Conservation (phyloP, 2,113 vertebrate species). For the Cyanistes caeruleus region DNA sequence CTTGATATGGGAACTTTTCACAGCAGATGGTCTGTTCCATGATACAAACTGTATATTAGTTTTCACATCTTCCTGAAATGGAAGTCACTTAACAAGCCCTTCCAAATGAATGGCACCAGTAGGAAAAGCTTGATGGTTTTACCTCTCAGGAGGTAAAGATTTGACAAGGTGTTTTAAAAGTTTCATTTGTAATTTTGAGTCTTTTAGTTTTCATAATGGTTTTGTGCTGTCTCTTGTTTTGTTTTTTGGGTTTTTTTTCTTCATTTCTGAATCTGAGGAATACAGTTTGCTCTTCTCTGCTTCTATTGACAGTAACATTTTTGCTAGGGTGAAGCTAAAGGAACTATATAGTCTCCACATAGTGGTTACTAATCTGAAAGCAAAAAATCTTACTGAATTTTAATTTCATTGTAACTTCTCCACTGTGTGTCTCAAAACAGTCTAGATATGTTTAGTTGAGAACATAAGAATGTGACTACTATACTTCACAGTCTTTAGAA, state of each 20-base stretch:
- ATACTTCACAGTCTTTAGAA: not conserved
- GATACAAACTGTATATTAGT: not conserved
- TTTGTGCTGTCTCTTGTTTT: not conserved
- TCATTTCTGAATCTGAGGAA: not conserved
- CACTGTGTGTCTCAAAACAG: not conserved
- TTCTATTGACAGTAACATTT: not conserved
- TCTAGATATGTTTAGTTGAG: not conserved
- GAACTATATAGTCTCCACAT: not conserved
- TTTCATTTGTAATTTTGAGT: not conserved
- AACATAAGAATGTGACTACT: not conserved
- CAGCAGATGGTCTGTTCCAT: slow-evolving; percentile 56
- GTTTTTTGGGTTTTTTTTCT: not conserved
- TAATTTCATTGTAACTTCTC: not conserved
- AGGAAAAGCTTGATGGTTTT: not conserved
- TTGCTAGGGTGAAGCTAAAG: not conserved
- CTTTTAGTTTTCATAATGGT: not conserved
- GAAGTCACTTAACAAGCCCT: not conserved
- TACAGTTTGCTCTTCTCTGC: not conserved
- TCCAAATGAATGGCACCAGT: not conserved
- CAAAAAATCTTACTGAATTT: not conserved
- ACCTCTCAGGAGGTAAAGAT: not conserved
- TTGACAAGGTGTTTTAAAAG: not conserved
- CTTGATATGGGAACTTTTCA: slow-evolving; percentile 35
- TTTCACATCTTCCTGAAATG: slow-evolving; percentile 28
- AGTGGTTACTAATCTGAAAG: not conserved